These are phyloP conservation scores for Catocala nupta DNA, from an alignment of 2,888 invertebrate genomes.

Conservation along the genomic window DNA sequence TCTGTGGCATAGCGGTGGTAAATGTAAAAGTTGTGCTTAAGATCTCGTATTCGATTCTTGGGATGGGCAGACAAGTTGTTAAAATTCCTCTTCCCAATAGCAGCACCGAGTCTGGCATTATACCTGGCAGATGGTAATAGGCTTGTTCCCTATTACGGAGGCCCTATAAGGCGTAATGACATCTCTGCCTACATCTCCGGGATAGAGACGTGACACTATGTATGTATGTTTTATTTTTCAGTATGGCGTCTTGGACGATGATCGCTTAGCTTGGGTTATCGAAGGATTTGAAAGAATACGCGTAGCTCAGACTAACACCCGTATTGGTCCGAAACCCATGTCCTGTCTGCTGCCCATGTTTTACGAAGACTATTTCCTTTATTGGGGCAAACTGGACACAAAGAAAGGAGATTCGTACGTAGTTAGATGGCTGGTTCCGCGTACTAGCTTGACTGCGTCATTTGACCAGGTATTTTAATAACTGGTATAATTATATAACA, in stretches of 20 bases:
- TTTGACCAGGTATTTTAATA: constrained; percentile 82
- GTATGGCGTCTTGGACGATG: constrained; percentile 82
- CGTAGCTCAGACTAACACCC: constrained; percentile 81
- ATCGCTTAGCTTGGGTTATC: constrained; percentile 70
- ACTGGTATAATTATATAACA: no score
- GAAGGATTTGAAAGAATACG: constrained; percentile 82
- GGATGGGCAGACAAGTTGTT: no score
- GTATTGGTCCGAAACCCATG: constrained; percentile 84
- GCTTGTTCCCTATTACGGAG: no score
- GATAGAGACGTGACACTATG: background rate
- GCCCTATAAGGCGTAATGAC: no score
- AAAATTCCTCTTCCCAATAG: no score
- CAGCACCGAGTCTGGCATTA: no score
- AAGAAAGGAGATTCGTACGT: constrained; percentile 72
- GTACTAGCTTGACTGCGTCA: constrained; percentile 86
- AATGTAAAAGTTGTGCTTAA: no score
- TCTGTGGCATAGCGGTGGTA: no score
- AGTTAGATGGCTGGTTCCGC: constrained; percentile 89
- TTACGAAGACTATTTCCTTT: constrained; percentile 88
- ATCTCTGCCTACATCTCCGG: no score
- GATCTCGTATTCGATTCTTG: no score
- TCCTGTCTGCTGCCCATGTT: constrained; percentile 86
- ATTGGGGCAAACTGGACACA: constrained; percentile 87
- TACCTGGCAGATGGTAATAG: no score
- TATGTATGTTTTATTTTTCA: constrained; percentile 55